Evolutionary conservation across 2,113 vertebrate species (phyloP), one percentile per base, ranked within the genome.

Genomic region (Neogale vison): DNA sequence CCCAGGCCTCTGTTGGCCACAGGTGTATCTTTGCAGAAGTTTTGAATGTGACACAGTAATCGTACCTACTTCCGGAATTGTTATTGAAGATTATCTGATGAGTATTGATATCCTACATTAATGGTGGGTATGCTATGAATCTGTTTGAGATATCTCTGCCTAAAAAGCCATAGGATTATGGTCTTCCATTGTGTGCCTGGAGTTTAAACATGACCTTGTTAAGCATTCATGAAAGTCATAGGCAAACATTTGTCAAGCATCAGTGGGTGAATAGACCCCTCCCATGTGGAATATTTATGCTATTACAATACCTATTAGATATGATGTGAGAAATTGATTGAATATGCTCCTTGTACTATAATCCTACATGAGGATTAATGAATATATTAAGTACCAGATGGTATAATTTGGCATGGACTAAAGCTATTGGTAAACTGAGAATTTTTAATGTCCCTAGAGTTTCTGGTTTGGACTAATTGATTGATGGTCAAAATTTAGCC

Each of bases 311-410:
- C 55, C 88, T 96, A 81, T 97, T 98, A 96, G 55, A 79, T 84
- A 74, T 39, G 47, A 93, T 95, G 59, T 82, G 93, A 97, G 90
- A 96, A 97, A 98, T 89, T 96, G 93, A 96, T 96, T 21, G 34
- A 97, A 93, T 98, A 95, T 95, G 95, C 57, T 97, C 34, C 94
- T 94, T 95, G 67, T 95, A 93, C 95, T 93, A 97, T 88, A 91
- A 93, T 95, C 29, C 81, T 95, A 83, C 96, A 95, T 98, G 88
- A 98, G 90, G 96, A 98, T 98, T 98, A 98, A 98, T 97, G 95
- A 97, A 95, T 81, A 93, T 86, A 97, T 96, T 97, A 96, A 95
- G 72, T 89, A 74, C 96, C 96, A 97, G 96, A 97, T 98, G 96
- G 94, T 87, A 76, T 95, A 96, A 97, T 97, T 97, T 97, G 90